These are phyloP conservation scores for Octodonta nipae DNA, from an alignment of 2,888 invertebrate genomes.

Conservation along the genomic window DNA sequence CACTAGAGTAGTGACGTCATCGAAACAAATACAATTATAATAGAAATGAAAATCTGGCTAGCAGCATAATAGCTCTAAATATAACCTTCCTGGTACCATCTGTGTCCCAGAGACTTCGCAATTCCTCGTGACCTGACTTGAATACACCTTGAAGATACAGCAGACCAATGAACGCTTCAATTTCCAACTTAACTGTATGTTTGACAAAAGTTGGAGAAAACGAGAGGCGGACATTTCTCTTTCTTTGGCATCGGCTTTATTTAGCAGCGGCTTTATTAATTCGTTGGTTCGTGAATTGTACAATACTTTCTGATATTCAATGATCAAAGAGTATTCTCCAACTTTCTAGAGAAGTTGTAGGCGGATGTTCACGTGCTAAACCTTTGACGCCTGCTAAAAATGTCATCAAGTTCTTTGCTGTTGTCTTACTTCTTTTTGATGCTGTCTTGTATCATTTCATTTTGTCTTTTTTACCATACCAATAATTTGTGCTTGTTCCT, in stretches of 20 bases:
- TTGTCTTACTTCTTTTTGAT: neutral
- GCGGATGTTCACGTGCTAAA: neutral
- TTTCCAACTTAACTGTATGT: slow-evolving; percentile 4
- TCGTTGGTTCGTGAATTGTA: neutral
- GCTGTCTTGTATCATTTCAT: neutral
- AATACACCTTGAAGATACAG: slow-evolving; percentile 13
- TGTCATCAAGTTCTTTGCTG: neutral
- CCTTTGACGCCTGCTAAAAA: neutral
- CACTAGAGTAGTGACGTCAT: slow-evolving; percentile 3
- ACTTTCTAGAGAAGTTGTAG: neutral
- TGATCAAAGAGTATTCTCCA: neutral
- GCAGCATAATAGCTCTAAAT: slow-evolving; percentile 12
- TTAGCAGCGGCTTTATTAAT: neutral
- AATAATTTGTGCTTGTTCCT: neutral
- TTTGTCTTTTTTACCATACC: neutral
- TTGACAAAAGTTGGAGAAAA: slow-evolving; percentile 3
- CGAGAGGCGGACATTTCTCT: neutral
- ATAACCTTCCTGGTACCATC: slow-evolving; percentile 13
- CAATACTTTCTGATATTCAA: neutral
- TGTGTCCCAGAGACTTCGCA: slow-evolving; percentile 11
- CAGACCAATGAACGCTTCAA: slow-evolving; percentile 4
- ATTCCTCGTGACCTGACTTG: slow-evolving; percentile 16
- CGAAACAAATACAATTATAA: slow-evolving; percentile 6
- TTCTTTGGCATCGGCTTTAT: neutral
- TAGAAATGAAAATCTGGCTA: slow-evolving; percentile 11